Conservation (phyloP, 2,113 vertebrate genomes). For the Cnemophilus loriae region DNA sequence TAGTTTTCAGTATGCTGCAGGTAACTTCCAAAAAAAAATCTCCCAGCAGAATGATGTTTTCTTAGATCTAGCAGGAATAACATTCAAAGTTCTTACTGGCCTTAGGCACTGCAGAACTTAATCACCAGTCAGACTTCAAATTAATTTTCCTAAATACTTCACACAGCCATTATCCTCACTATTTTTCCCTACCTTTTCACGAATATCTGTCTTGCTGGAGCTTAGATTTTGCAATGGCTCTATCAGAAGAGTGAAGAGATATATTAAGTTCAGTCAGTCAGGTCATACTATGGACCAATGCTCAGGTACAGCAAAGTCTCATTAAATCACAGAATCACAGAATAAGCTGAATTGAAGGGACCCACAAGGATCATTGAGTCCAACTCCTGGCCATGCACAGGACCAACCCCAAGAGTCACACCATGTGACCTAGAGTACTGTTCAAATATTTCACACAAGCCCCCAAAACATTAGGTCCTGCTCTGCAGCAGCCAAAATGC, state of each 20-base stretch:
- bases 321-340: neutral
- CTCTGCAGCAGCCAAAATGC: neutral
- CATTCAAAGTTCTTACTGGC: neutral
- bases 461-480: neutral
- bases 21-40: neutral
- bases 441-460: neutral
- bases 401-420: neutral
- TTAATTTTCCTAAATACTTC: neutral
- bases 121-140: neutral
- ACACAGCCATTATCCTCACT: neutral
- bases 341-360: neutral
- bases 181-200: neutral
- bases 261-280: neutral
- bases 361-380: neutral
- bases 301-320: neutral
- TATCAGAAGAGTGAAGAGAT: neutral
- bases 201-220: neutral
- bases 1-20: neutral
- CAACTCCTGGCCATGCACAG: neutral
- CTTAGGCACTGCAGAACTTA: neutral
- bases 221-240: neutral
- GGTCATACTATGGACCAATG: neutral
- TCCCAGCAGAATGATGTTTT: neutral
- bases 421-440: neutral
- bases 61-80: neutral